A percentile compares a stretch with the other conserved stretches of the same genome.
phyloP scores from a whole-genome alignment of 2,888 invertebrate species.

The Scrobipalpa atriplicella region DNA sequence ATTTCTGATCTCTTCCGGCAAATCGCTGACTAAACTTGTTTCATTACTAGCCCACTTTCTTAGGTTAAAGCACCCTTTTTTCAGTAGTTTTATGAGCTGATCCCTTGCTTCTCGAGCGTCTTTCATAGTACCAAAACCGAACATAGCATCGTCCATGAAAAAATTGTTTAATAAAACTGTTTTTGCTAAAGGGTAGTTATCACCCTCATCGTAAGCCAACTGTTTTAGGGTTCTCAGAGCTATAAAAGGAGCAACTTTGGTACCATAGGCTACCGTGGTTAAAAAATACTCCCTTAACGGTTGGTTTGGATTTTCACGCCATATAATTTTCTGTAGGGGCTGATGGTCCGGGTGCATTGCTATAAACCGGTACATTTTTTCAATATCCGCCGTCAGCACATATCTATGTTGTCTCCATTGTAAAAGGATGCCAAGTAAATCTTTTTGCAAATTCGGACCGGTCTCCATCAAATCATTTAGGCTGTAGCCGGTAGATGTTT shows the following conservation, averaged over 20 bases:
- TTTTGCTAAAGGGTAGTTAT: constrained; percentile 28
- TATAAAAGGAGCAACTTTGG: constrained; percentile 33
- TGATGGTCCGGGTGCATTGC: constrained; percentile 31
- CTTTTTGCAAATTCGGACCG: constrained; percentile 33
- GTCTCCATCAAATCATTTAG: constrained; percentile 17
- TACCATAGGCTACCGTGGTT: constrained; percentile 34
- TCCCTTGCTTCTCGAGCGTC: not conserved
- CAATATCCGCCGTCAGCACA: constrained; percentile 34
- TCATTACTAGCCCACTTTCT: constrained; percentile 33
- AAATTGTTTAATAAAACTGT: constrained; percentile 23
- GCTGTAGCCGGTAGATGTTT: constrained; percentile 17
- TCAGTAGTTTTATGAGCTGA: constrained; percentile 26
- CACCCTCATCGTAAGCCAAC: constrained; percentile 32
- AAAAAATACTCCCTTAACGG: constrained; percentile 26
- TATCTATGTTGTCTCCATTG: constrained; percentile 34
- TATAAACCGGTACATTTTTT: constrained; percentile 36
- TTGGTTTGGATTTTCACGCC: constrained; percentile 11
- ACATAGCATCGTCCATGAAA: constrained; percentile 31
- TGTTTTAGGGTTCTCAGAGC: constrained; percentile 9
- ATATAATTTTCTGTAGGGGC: constrained; percentile 33
- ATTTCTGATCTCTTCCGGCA: constrained; percentile 12
- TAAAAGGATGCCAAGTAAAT: constrained; percentile 33
- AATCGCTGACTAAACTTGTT: not conserved
- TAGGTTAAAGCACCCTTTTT: constrained; percentile 28
- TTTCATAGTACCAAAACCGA: constrained; percentile 21